Evolutionary conservation across 2,888 invertebrate genomes (phyloP).

Genomic region (Lasiommata megera): DNA sequence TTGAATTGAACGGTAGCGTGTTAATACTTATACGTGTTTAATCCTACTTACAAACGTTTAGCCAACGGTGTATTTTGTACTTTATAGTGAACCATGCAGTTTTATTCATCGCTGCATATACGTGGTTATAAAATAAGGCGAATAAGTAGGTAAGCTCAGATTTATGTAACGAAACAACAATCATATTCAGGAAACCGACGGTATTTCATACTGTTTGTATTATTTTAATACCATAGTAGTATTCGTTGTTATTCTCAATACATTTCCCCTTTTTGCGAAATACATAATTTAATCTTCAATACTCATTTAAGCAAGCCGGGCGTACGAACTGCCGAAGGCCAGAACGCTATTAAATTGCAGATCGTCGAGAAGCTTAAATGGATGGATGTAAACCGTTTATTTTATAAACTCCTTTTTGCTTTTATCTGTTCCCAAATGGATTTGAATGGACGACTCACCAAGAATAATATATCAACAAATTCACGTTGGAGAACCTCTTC

Average conservation of each 20-base stretch:
- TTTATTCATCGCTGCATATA: no score
- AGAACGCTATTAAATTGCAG: constrained; percentile 55
- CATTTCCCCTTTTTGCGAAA: constrained; percentile 60
- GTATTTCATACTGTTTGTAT: neutral
- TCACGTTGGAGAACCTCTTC: no score
- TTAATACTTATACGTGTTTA: no score
- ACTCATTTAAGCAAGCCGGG: constrained; percentile 60
- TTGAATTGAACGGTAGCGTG: no score
- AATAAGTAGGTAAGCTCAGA: no score
- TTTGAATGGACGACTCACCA: neutral
- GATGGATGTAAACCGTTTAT: constrained; percentile 46
- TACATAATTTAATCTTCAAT: constrained; percentile 75
- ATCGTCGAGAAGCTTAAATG: constrained; percentile 51
- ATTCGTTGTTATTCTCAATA: constrained; percentile 21
- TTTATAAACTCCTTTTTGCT: constrained; percentile 36
- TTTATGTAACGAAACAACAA: no score
- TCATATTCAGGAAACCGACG: neutral
- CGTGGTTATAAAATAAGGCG: no score
- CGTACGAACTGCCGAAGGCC: constrained; percentile 49
- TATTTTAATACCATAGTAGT: neutral
- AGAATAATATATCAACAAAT: neutral
- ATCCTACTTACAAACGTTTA: no score
- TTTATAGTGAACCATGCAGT: no score
- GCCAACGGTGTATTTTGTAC: no score
- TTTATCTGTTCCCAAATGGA: constrained; percentile 23